phyloP scores from a whole-genome alignment of 2,113 vertebrate genomes.

The Colistium nudipinnis region DNA sequence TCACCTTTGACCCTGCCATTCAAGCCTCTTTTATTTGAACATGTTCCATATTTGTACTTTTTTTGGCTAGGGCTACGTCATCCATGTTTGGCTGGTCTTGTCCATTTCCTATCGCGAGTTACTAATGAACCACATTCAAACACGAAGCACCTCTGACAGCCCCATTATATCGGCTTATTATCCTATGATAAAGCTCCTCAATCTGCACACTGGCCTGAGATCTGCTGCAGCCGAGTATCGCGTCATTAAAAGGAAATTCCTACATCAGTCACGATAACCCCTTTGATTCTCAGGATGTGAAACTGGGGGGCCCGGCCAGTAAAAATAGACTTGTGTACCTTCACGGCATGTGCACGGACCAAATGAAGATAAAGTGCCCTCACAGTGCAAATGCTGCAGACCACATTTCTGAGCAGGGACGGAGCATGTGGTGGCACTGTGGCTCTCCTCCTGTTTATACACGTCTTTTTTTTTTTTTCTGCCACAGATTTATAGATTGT shows the following conservation, averaged over 20 bases:
- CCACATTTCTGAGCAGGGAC: slow-evolving; percentile 38
- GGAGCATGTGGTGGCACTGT: slow-evolving; percentile 39
- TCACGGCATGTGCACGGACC: slow-evolving; percentile 31
- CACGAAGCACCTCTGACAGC: too few species aligned
- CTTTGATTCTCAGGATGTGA: too few species aligned
- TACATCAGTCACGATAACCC: slow-evolving; percentile 45
- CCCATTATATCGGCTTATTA: slow-evolving; percentile 8
- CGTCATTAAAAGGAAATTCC: slow-evolving; percentile 13
- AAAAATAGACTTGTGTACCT: slow-evolving; percentile 50
- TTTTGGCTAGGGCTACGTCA: neutral
- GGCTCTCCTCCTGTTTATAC: slow-evolving; percentile 34
- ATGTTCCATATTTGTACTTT: slow-evolving; percentile 27
- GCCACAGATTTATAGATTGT: slow-evolving; percentile 54
- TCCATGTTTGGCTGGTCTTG: too few species aligned
- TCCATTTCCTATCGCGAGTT: too few species aligned
- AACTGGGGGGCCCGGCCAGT: slow-evolving; percentile 34
- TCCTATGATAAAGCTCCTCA: slow-evolving; percentile 1
- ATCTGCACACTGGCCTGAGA: too few species aligned
- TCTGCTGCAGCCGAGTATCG: slow-evolving; percentile 22
- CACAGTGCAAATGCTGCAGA: slow-evolving; percentile 19
- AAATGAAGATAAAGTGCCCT: slow-evolving; percentile 58
- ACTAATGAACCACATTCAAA: too few species aligned
- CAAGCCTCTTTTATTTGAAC: slow-evolving; percentile 14
- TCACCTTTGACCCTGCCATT: slow-evolving; percentile 34
- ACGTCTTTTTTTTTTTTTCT: too few species aligned